Percentiles rank a stretch among this genome's conserved stretches.
Conservation (phyloP, 2,888 invertebrate genomes). For the Acleris emargana region DNA sequence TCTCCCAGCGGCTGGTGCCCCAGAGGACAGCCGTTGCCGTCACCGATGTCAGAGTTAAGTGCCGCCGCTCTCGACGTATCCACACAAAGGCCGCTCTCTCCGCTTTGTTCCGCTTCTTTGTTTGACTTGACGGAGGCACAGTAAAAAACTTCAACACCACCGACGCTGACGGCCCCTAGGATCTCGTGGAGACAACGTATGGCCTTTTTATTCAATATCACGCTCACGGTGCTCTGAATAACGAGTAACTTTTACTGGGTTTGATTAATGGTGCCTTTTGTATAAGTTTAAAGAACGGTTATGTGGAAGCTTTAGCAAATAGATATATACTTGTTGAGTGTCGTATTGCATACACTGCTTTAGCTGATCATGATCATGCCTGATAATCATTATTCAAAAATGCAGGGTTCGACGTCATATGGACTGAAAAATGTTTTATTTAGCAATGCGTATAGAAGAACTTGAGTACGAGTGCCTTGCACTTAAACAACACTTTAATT, state of each 20-base stretch:
- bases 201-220: slow-evolving; percentile 51
- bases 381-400: not conserved
- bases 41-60: slow-evolving; percentile 74
- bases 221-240: slow-evolving; percentile 33
- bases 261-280: slow-evolving; percentile 42
- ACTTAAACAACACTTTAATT: slow-evolving; percentile 15
- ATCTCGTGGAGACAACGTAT: slow-evolving; percentile 46
- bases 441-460: no score
- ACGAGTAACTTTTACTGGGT: slow-evolving; percentile 40
- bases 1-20: slow-evolving; percentile 39
- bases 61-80: slow-evolving; percentile 68
- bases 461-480: no score
- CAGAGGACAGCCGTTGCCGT: slow-evolving; percentile 49
- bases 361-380: not conserved
- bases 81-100: slow-evolving; percentile 78
- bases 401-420: not conserved
- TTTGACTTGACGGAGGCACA: slow-evolving; percentile 69
- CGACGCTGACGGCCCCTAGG: slow-evolving; percentile 49
- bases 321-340: slow-evolving; percentile 13
- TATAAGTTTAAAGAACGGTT: slow-evolving; percentile 26
- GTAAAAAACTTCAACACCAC: slow-evolving; percentile 64
- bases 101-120: slow-evolving; percentile 81
- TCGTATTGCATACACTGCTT: not conserved
- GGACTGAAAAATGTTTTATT: no score
- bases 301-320: slow-evolving; percentile 13